Base-by-base conservation (phyloP, 2,888 invertebrate species). In the Tinea pellionella region DNA sequence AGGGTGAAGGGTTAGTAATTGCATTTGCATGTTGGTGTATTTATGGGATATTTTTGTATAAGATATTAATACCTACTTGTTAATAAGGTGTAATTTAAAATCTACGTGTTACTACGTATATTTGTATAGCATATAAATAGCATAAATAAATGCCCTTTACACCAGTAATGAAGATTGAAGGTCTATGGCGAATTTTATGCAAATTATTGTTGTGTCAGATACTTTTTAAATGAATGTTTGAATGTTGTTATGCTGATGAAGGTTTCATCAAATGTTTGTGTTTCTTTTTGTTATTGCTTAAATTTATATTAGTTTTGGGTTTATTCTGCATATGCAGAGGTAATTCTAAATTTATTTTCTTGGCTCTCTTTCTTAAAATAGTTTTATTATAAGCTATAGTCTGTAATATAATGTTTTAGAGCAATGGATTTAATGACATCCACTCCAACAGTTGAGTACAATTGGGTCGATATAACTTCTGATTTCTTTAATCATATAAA, bases 401-500 rank as follows among this genome's bases (percentile, higher is more conserved):
- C n/a, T n/a, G n/a, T n/a, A n/a, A n/a, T 24, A 6, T 24, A 24
- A 15, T 15, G 4, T 65, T 65, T 60, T 65, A 88, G 88, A 69
- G 70, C 72, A 61, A 87, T 88, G 88, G 88, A 87, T 64, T 77
- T 84, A 11, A 65, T 83, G 62, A 76, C 73, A 29, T 72, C 75
- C 13, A 67, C 83, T 57, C 78, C 85, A 7, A 84, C 86, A 68
- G 84, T 88, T 55, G 86, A 78, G 47, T 90, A 90, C 67, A 91
- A 91, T 69, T 93, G 93, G 92, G 88, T 91, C 57, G 91, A 93
- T 65, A 89, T 92, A 59, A 92, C 93, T 18, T 66, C 74, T 19
- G 86, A 88, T 61, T 88, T 88, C 68, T 88, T 87, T 65, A 78
- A 74, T 60, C 67, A 81, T 61, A 88, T 88, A 58, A 73, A 87